Percentiles rank a stretch among this genome's conserved stretches.
These are phyloP conservation scores for Eublepharis macularius DNA, from an alignment of 2,113 vertebrate genomes.

Conservation along the genomic window DNA sequence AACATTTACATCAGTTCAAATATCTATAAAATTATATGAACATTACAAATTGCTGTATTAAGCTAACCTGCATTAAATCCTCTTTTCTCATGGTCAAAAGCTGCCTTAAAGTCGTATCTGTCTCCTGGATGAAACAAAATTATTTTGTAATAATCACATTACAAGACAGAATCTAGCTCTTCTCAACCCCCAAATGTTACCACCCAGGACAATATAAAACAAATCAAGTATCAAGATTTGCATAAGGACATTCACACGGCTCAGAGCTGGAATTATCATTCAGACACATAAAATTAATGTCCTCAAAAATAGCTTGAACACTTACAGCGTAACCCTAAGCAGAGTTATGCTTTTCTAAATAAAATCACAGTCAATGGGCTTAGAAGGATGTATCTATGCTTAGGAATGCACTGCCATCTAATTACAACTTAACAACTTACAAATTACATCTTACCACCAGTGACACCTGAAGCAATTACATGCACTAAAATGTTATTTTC, in stretches of 20 bases:
- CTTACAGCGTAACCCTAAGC: neutral
- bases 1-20: neutral
- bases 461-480: neutral
- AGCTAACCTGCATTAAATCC: slow-evolving; percentile 86
- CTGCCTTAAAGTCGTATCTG: slow-evolving; percentile 82
- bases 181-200: no score
- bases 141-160: neutral
- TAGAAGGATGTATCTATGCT: no score
- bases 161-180: neutral
- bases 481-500: neutral
- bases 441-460: neutral
- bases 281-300: neutral
- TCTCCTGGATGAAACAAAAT: slow-evolving; percentile 80
- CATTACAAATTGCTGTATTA: slow-evolving; percentile 11
- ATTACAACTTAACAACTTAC: neutral
- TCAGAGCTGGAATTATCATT: neutral
- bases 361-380: neutral
- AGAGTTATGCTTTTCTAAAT: no score
- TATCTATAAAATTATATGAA: neutral
- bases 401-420: no score
- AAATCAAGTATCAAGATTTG: neutral
- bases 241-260: neutral
- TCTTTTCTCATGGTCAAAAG: slow-evolving; percentile 87
- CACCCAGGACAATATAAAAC: neutral
- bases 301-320: neutral